A percentile compares a stretch with the other conserved stretches of the same genome.
Conservation (phyloP, 2,797 vertebrate genomes). For the Syncerus caffer region DNA sequence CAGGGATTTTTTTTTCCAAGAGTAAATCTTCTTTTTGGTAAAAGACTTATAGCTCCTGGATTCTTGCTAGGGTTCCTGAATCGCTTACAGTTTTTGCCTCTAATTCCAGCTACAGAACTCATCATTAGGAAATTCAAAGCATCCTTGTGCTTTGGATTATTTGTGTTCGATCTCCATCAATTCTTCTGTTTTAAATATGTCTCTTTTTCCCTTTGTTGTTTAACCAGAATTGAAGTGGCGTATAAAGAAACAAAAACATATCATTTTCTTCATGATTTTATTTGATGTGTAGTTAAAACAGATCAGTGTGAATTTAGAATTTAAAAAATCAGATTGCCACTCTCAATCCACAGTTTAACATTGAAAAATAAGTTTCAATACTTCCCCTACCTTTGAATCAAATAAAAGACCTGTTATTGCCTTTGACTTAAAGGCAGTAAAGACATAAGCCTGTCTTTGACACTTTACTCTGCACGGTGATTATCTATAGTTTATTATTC, state of each 20-base stretch:
- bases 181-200: not conserved
- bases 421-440: not conserved
- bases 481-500: constrained; percentile 44
- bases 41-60: not conserved
- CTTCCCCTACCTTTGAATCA: not conserved
- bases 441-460: not conserved
- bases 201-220: not conserved
- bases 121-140: not conserved
- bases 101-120: not conserved
- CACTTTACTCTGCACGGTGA: not conserved
- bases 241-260: constrained; percentile 16
- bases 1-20: not conserved
- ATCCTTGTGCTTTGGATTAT: not conserved
- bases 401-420: not conserved
- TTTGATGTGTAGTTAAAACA: constrained; percentile 34
- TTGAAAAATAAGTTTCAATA: not conserved
- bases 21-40: constrained; percentile 32
- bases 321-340: not conserved
- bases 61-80: not conserved
- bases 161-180: not conserved
- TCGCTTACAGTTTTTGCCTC: constrained; percentile 4
- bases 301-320: not conserved
- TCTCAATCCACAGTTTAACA: not conserved
- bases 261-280: not conserved
- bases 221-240: not conserved